Base-by-base conservation (phyloP, 1,140 invertebrate species). In the Daktulosphaira vitifoliae region DNA sequence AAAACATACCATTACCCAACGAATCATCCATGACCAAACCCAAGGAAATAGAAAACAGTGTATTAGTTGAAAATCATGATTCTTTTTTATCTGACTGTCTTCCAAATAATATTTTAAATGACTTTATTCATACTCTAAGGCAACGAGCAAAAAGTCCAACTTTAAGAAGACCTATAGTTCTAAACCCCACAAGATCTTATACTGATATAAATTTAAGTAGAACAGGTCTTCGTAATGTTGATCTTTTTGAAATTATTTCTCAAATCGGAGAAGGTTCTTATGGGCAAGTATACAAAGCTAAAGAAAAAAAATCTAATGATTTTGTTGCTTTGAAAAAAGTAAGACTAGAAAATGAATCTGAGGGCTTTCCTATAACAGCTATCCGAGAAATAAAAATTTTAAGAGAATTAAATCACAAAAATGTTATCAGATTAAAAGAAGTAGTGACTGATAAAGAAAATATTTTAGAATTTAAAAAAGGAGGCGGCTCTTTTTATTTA, bases 241-340 rank as follows among this genome's bases (percentile, higher is more conserved):
- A 97, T 16, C 68, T 72, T 23, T 73, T 71, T 68, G 78, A 84
- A 67, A 89, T 98, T 25, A 89, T 99, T 69, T 85, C 86, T 16
- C 96, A 98, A 78, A 98, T 99, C 70, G 97, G 97, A 22, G 96
- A 99, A 79, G 97, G 96, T 70, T 94, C 92, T 33, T 98, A 97
- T 74, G 95, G 95, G 1, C 89, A 98, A 78, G 97, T 99, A 15
- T 99, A 99, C 75, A 99, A 99, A 79, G 96, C 96, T 1, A 83
- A 84, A 68, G 93, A 98, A 75, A 85, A 50, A 39, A 59, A 59
- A 50, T 15, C 53, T 16, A 49, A 66, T 62, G 59, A 33, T 48
- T 78, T 97, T 70, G 94, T 98, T 7, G 97, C 97, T 0, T 75
- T 99, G 68, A 99, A 99, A 76, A 98, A 98, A 80, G 96, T 99